Percentiles rank a stretch among this genome's conserved stretches.
These are phyloP conservation scores for Petrocephalus microphthalmus DNA, from an alignment of 2,113 vertebrate genomes.

Conservation along the genomic window DNA sequence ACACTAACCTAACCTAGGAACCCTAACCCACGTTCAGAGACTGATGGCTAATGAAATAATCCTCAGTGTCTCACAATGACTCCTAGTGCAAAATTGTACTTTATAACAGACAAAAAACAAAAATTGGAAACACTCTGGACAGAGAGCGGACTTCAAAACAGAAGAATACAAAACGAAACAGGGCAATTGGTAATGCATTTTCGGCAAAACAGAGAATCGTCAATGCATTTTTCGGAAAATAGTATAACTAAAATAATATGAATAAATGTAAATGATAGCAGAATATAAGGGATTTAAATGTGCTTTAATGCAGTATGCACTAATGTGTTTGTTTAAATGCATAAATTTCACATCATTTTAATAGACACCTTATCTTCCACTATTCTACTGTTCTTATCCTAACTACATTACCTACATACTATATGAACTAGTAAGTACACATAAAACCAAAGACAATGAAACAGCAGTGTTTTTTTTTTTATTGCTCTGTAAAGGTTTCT, in stretches of 20 bases:
- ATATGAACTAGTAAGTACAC: slow-evolving; percentile 35
- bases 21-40: neutral
- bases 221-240: neutral
- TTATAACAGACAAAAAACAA: slow-evolving; percentile 17
- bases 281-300: neutral
- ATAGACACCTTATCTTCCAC: slow-evolving; percentile 31
- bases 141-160: neutral
- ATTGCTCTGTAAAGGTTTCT: slow-evolving; percentile 33
- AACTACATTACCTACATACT: slow-evolving; percentile 31
- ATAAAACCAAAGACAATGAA: slow-evolving; percentile 31
- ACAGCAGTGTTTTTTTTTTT: slow-evolving; percentile 39
- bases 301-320: neutral
- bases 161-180: neutral
- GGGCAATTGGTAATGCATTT: neutral
- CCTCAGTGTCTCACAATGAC: slow-evolving; percentile 68
- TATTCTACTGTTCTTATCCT: slow-evolving; percentile 24
- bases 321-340: neutral
- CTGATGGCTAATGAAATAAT: slow-evolving; percentile 4
- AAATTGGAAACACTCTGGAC: neutral
- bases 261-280: neutral
- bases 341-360: slow-evolving; percentile 32
- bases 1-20: too few relatives aligned
- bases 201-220: neutral
- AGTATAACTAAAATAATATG: neutral
- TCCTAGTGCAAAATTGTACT: slow-evolving; percentile 58